phyloP scores from a whole-genome alignment of 2,797 vertebrate species.

The Enteromius unitaeniatus region DNA sequence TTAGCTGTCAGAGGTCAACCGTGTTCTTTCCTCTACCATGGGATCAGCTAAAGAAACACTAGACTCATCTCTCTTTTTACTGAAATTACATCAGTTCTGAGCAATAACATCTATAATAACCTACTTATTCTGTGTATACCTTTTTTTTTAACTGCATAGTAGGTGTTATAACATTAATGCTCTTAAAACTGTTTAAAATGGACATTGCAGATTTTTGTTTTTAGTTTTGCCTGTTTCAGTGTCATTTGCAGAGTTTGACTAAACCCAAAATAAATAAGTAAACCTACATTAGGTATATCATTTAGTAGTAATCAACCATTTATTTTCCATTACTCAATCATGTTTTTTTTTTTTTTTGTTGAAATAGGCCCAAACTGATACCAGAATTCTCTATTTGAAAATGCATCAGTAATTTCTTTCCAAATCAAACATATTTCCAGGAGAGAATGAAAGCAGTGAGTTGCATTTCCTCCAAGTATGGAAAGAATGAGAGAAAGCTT shows the following conservation, averaged over 20 bases:
- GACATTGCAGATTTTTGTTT: too few species aligned
- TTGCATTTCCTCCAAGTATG: neutral
- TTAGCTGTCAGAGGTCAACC: constrained; percentile 78
- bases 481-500: constrained; percentile 47
- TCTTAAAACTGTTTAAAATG: neutral
- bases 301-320: neutral
- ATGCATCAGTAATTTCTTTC: constrained; percentile 33
- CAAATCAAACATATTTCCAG: constrained; percentile 51
- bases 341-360: neutral
- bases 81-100: too few species aligned
- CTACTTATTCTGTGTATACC: neutral
- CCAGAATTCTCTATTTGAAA: constrained; percentile 43
- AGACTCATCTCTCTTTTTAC: neutral
- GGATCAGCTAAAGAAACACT: constrained; percentile 50
- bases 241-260: neutral
- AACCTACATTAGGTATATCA: neutral
- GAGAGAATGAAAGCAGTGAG: constrained; percentile 1
- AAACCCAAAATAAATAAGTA: neutral
- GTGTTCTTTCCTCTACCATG: constrained; percentile 54
- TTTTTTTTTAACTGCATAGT: neutral
- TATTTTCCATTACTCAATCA: neutral
- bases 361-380: constrained; percentile 20
- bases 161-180: neutral
- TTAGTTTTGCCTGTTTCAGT: neutral
- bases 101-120: neutral